Percentiles rank a stretch among this genome's conserved stretches.
These are phyloP conservation scores for Oncorhynchus mykiss DNA, from an alignment of 2,113 vertebrate species.

Conservation along the genomic window DNA sequence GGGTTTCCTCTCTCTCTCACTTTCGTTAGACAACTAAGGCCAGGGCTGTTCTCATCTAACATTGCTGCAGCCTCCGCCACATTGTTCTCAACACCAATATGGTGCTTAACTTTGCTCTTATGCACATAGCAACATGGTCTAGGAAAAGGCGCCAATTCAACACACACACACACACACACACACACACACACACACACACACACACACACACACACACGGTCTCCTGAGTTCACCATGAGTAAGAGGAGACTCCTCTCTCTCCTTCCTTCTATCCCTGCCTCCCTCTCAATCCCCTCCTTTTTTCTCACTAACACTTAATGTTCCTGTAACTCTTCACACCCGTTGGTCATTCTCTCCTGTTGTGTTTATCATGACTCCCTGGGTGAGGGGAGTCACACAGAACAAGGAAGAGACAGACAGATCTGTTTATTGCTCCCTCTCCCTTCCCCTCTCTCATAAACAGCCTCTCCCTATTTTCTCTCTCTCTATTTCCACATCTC, in stretches of 20 bases:
- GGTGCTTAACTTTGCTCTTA: too few relatives aligned
- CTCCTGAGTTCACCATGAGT: slow-evolving; percentile 2
- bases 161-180: too few relatives aligned
- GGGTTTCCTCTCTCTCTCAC: too few relatives aligned
- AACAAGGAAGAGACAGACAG: slow-evolving; percentile 57
- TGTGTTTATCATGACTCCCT: slow-evolving; percentile 44
- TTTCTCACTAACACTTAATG: neutral
- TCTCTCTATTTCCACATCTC: too few relatives aligned
- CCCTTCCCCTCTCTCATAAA: neutral
- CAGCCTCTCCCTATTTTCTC: too few relatives aligned
- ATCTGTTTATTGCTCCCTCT: slow-evolving; percentile 35
- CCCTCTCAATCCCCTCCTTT: slow-evolving; percentile 27
- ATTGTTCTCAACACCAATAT: too few relatives aligned
- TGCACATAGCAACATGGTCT: too few relatives aligned
- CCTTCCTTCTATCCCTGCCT: neutral
- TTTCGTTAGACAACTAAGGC: too few relatives aligned
- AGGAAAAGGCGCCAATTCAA: too few relatives aligned
- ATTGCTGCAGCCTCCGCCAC: too few relatives aligned
- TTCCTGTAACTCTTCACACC: neutral
- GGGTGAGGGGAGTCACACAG: slow-evolving; percentile 28
- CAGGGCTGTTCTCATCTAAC: too few relatives aligned
- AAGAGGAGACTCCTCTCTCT: neutral
- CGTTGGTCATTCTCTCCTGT: neutral
- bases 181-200: too few relatives aligned
- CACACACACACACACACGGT: neutral